phyloP scores from a whole-genome alignment of 1,140 invertebrate genomes.

The Lanistes nyassanus region DNA sequence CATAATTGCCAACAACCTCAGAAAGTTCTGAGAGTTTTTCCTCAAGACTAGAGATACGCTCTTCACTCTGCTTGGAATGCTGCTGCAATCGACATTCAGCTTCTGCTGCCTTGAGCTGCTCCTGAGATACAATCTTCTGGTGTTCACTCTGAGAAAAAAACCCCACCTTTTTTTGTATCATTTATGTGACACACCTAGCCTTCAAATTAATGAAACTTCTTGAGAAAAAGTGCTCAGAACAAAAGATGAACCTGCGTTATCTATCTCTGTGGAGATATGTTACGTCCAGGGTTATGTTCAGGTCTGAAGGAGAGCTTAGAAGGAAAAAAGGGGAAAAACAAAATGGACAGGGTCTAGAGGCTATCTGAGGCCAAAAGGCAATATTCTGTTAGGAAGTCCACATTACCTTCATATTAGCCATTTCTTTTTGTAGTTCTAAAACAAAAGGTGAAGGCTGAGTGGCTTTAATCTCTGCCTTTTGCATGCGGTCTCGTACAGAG shows the following conservation, averaged over 20 bases:
- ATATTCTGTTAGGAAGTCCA: neutral
- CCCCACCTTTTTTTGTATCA: neutral
- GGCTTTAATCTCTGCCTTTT: conserved; percentile 71
- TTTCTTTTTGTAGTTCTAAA: conserved; percentile 77
- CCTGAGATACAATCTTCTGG: conserved; percentile 58
- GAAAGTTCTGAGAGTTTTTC: conserved; percentile 82
- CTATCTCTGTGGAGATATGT: neutral
- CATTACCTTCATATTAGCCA: conserved; percentile 74
- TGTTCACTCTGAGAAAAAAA: conserved; percentile 68
- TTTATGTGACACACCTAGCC: neutral
- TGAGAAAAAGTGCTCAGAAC: neutral
- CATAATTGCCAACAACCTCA: conserved; percentile 81
- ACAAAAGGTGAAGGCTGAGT: conserved; percentile 75
- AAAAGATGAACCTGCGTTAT: neutral
- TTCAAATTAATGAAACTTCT: neutral
- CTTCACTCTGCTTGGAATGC: conserved; percentile 73
- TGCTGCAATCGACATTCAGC: conserved; percentile 57
- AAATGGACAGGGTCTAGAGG: too few relatives aligned
- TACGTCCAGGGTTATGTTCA: too few relatives aligned
- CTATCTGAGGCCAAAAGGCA: too few relatives aligned
- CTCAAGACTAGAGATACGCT: conserved; percentile 81
- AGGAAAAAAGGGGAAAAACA: neutral
- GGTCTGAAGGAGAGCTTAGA: neutral
- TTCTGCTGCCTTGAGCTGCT: conserved; percentile 58
- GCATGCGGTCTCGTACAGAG: conserved; percentile 74